phyloP scores from a whole-genome alignment of 2,797 vertebrate genomes.

The Paguma larvata region DNA sequence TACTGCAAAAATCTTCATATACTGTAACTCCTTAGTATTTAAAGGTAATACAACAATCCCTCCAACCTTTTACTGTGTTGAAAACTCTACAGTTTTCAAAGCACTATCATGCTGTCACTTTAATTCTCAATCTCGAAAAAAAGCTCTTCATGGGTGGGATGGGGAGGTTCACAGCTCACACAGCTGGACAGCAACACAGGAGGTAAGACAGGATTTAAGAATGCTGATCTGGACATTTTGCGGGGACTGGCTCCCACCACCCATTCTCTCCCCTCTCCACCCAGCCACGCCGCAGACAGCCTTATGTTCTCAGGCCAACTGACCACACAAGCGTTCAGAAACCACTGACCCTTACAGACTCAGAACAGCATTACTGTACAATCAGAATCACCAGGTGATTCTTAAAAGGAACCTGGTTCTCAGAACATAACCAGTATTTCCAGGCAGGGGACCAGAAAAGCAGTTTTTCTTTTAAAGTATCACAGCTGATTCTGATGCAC shows the following conservation, averaged over 20 bases:
- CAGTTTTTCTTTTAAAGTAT: neutral
- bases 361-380: neutral
- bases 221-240: neutral
- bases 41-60: neutral
- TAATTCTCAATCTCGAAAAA: neutral
- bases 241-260: accelerated
- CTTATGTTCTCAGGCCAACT: neutral
- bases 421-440: neutral
- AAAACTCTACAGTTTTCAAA: neutral
- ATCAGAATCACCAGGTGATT: neutral
- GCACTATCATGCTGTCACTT: neutral
- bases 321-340: neutral
- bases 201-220: neutral
- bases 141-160: neutral
- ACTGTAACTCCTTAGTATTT: neutral
- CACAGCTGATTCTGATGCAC: neutral
- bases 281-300: neutral
- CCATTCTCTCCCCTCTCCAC: neutral
- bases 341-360: neutral
- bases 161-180: neutral
- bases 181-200: neutral
- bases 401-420: neutral
- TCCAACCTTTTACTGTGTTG: neutral
- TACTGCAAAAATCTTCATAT: neutral
- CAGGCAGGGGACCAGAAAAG: neutral